These are phyloP conservation scores for Zaprionus camerounensis DNA, from an alignment of 1,140 invertebrate genomes.

Conservation along the genomic window DNA sequence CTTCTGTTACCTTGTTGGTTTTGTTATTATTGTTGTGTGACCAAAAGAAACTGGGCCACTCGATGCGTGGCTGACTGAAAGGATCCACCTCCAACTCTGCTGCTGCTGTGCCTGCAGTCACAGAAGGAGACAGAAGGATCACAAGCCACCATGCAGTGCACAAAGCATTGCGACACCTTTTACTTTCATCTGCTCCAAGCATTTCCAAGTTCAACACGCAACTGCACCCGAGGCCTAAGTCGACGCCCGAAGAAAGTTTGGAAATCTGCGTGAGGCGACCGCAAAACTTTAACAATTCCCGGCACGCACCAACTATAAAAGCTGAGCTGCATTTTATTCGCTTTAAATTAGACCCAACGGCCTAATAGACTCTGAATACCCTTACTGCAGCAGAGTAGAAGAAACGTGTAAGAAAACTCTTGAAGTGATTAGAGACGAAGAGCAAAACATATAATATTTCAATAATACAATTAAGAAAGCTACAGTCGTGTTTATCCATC, in stretches of 20 bases:
- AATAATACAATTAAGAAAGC: not conserved
- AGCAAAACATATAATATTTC: not conserved
- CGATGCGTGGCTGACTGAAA: constrained; percentile 35
- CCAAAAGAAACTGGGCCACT: constrained; percentile 63
- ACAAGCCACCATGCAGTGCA: not conserved
- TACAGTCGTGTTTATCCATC: no score
- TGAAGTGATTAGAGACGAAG: not conserved
- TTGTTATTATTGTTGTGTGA: constrained; percentile 40
- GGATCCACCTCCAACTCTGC: constrained; percentile 3
- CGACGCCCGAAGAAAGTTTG: constrained; percentile 68
- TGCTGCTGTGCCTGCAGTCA: not conserved
- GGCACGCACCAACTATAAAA: constrained; percentile 58
- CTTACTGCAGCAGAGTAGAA: not conserved
- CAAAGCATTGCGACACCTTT: constrained; percentile 36
- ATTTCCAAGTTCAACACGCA: constrained; percentile 47
- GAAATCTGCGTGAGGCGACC: constrained; percentile 35
- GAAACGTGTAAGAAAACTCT: not conserved
- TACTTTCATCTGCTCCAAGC: constrained; percentile 55
- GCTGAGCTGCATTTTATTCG: constrained; percentile 70
- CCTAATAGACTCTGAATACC: not conserved
- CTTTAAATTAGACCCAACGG: constrained; percentile 21
- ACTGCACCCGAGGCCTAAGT: constrained; percentile 46
- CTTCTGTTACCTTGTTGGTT: constrained; percentile 38
- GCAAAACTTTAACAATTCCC: constrained; percentile 52
- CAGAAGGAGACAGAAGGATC: not conserved